phyloP scores from a whole-genome alignment of 2,113 vertebrate genomes.

The Potamarius usumacintae region DNA sequence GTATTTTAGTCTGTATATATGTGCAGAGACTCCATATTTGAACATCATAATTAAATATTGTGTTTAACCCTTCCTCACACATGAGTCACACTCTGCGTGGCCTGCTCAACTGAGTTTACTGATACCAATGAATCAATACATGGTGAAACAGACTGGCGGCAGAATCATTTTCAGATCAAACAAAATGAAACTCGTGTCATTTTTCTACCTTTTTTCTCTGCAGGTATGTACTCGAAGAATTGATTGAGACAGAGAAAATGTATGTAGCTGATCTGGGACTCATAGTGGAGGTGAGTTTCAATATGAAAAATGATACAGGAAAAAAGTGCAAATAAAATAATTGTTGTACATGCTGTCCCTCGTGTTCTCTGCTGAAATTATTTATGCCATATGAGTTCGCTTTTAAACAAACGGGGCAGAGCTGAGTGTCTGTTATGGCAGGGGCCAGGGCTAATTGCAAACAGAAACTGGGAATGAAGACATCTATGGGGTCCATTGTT shows the following conservation, averaged over 20 bases:
- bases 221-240: conserved; percentile 88
- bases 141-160: not conserved
- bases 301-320: not conserved
- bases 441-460: not conserved
- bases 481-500: not conserved
- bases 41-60: not conserved
- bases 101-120: not conserved
- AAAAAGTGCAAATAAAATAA: not conserved
- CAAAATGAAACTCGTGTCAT: conserved; percentile 6
- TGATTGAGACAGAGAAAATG: conserved; percentile 88
- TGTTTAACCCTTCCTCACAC: not conserved
- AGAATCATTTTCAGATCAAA: conserved; percentile 4
- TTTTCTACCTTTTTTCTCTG: conserved; percentile 36
- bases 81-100: not conserved
- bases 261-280: conserved; percentile 86
- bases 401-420: not conserved
- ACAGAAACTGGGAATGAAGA: not conserved
- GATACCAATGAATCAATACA: not conserved
- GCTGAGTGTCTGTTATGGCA: not conserved
- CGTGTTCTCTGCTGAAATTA: not conserved
- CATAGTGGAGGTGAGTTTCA: conserved; percentile 83
- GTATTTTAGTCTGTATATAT: not conserved
- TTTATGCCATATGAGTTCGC: not conserved
- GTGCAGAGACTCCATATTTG: not conserved
- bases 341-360: not conserved